phyloP scores from a whole-genome alignment of 1,140 invertebrate species.

The Drosophila kikkawai region DNA sequence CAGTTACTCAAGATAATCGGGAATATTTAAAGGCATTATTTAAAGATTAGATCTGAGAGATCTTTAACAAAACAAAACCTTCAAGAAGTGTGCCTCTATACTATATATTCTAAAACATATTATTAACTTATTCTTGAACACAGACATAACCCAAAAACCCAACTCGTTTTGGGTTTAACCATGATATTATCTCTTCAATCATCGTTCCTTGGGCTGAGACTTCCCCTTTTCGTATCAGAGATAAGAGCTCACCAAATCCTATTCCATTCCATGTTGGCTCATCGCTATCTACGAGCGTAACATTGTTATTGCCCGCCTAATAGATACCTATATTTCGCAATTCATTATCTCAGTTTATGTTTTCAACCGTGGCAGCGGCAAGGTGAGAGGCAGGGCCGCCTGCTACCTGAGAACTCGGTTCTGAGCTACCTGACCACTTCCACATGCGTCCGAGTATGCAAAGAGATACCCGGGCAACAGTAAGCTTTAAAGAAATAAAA shows the following conservation, averaged over 20 bases:
- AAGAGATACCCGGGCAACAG: slow-evolving; percentile 6
- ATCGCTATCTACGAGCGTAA: slow-evolving; percentile 38
- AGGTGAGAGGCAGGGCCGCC: slow-evolving; percentile 14
- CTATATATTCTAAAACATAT: neutral
- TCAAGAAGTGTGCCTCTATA: neutral
- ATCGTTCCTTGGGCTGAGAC: slow-evolving; percentile 11
- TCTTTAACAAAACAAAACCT: neutral
- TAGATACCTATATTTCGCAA: slow-evolving; percentile 62
- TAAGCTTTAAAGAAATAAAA: slow-evolving; percentile 70
- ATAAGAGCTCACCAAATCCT: slow-evolving; percentile 40
- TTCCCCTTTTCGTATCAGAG: slow-evolving; percentile 10
- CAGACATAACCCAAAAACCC: neutral
- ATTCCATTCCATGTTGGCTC: slow-evolving; percentile 28
- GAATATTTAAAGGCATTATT: neutral
- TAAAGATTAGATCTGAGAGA: neutral
- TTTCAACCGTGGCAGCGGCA: slow-evolving; percentile 16
- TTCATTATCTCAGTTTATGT: slow-evolving; percentile 71
- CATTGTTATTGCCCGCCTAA: slow-evolving; percentile 36
- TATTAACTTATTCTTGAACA: neutral
- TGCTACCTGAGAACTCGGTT: slow-evolving; percentile 21
- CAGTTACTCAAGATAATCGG: slow-evolving; percentile 25
- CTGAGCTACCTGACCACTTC: slow-evolving; percentile 48
- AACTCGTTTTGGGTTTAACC: neutral
- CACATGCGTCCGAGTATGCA: slow-evolving; percentile 34
- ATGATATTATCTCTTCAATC: slow-evolving; percentile 22